Percentiles rank a stretch among this genome's conserved stretches.
Conservation (phyloP, 1,140 invertebrate genomes). For the Asbolus verrucosus region DNA sequence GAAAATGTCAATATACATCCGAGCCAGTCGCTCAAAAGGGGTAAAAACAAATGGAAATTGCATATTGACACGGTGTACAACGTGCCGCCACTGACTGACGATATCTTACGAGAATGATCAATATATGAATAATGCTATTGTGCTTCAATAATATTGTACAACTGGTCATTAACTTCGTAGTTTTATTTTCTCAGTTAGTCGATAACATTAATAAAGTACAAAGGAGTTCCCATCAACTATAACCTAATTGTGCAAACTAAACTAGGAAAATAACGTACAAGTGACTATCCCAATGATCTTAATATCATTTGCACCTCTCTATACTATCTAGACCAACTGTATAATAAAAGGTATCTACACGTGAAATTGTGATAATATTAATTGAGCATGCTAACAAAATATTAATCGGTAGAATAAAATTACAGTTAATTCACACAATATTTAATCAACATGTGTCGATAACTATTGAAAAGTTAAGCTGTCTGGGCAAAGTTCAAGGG, state of each 20-base stretch:
- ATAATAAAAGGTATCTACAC: conserved; percentile 18
- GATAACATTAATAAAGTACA: conserved; percentile 14
- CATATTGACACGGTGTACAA: neutral
- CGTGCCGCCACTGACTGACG: neutral
- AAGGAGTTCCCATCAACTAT: conserved; percentile 19
- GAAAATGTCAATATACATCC: too few relatives aligned
- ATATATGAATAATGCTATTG: conserved; percentile 7
- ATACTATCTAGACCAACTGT: conserved; percentile 27
- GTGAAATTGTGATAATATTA: conserved; percentile 35
- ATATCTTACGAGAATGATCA: conserved; percentile 20
- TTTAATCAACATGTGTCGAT: conserved; percentile 6
- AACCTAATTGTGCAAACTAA: conserved; percentile 36
- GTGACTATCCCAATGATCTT: conserved; percentile 25
- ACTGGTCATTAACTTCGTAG: neutral
- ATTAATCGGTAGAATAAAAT: conserved; percentile 23
- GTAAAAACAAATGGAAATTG: too few relatives aligned
- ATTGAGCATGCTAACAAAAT: conserved; percentile 39
- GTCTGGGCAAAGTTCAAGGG: too few relatives aligned
- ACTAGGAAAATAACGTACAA: conserved; percentile 24
- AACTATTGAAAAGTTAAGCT: neutral
- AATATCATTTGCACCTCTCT: conserved; percentile 27
- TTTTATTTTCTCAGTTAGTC: conserved; percentile 10
- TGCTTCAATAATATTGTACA: neutral
- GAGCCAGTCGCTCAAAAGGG: too few relatives aligned
- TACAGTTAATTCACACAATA: conserved; percentile 18